phyloP scores from a whole-genome alignment of 2,797 vertebrate genomes.

The Spatula versicolor region DNA sequence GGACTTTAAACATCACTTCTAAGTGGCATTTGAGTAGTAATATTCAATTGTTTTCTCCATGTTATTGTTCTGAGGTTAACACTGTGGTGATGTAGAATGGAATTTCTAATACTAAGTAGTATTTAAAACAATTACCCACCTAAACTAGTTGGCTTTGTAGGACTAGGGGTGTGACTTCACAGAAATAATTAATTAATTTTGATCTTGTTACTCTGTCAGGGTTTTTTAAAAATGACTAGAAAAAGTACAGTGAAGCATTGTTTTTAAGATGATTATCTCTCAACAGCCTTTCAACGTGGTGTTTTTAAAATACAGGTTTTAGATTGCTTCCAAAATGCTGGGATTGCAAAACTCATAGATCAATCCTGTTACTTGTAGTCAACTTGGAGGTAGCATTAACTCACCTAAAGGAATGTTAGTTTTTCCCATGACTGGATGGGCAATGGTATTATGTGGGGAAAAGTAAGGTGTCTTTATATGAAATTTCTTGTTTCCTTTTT shows the following conservation, averaged over 20 bases:
- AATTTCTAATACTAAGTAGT: neutral
- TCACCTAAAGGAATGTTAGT: neutral
- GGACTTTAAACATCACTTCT: neutral
- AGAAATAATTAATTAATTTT: neutral
- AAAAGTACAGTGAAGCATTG: neutral
- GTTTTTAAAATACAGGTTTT: neutral
- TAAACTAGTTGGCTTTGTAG: neutral
- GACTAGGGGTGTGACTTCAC: neutral
- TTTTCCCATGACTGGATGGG: neutral
- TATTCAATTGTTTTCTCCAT: rapidly evolving
- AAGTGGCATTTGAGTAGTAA: neutral
- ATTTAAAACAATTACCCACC: neutral
- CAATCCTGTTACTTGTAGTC: neutral
- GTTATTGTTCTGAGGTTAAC: neutral
- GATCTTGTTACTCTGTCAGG: neutral
- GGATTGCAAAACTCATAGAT: neutral
- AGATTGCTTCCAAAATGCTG: neutral
- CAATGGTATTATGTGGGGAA: neutral
- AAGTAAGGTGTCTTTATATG: neutral
- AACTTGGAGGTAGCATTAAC: neutral
- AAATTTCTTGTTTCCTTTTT: neutral
- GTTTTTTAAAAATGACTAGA: neutral
- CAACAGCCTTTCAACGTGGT: neutral
- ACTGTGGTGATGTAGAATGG: neutral
- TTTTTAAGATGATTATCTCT: too few species aligned